phyloP scores from a whole-genome alignment of 2,797 vertebrate species.

The Carcharodon carcharias region DNA sequence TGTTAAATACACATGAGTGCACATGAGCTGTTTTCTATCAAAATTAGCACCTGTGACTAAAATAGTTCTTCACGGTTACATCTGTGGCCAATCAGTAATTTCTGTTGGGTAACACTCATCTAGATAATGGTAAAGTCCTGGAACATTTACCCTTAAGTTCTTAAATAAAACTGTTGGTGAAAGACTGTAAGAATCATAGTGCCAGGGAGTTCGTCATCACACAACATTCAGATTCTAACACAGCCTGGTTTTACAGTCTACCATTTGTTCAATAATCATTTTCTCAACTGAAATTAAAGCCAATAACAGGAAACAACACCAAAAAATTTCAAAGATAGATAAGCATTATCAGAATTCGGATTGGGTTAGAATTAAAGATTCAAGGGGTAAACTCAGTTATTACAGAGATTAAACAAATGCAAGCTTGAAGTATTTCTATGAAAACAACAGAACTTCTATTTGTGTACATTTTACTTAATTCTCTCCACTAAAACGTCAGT shows the following conservation, averaged over 20 bases:
- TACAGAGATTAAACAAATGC: neutral
- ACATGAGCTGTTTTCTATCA: neutral
- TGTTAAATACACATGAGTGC: neutral
- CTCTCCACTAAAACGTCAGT: neutral
- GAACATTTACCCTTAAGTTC: neutral
- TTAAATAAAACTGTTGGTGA: neutral
- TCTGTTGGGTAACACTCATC: neutral
- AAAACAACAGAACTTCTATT: neutral
- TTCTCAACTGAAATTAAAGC: neutral
- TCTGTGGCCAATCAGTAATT: neutral
- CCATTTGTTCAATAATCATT: neutral
- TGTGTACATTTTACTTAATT: neutral
- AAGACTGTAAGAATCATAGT: neutral
- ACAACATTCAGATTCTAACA: neutral
- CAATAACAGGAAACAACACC: neutral
- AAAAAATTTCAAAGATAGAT: neutral
- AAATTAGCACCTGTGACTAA: neutral
- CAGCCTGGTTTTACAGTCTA: too few relatives aligned
- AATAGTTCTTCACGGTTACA: neutral
- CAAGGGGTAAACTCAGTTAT: neutral
- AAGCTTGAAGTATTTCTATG: neutral
- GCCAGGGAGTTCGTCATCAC: neutral
- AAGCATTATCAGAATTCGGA: neutral
- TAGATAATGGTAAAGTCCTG: neutral
- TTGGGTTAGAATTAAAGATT: neutral